phyloP scores from a whole-genome alignment of 2,888 invertebrate species.

The Hofmannophila pseudospretella region DNA sequence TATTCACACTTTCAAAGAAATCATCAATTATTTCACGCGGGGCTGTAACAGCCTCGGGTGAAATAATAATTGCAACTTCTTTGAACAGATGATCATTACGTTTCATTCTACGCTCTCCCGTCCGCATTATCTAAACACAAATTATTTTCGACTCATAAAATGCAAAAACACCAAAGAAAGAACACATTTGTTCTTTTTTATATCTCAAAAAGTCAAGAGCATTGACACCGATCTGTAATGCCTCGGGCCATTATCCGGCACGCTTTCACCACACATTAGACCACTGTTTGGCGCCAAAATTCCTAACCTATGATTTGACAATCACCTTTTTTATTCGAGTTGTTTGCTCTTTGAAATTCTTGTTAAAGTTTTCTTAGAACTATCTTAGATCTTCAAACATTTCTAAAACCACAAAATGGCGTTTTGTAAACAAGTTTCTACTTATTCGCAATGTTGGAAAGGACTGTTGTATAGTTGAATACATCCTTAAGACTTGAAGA shows the following conservation, averaged over 20 bases:
- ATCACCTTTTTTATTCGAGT: slow-evolving; percentile 3
- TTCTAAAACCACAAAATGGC: slow-evolving; percentile 1
- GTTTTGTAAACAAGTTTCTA: slow-evolving; percentile 3
- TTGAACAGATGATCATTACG: no score
- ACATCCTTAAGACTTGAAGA: slow-evolving; percentile 20
- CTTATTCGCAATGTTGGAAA: no score
- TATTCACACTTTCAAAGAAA: no score
- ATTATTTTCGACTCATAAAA: background rate
- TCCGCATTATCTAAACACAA: no score
- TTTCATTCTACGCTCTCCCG: no score
- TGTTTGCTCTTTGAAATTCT: background rate
- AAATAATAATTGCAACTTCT: no score
- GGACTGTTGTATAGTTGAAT: no score
- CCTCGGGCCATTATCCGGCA: slow-evolving; percentile 40
- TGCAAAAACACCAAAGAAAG: slow-evolving; percentile 3
- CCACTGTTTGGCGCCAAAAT: slow-evolving; percentile 62
- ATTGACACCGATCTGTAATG: slow-evolving; percentile 45
- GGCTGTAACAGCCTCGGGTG: no score
- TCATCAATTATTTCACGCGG: no score
- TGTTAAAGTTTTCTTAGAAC: no score
- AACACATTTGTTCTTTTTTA: slow-evolving; percentile 24
- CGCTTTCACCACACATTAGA: slow-evolving; percentile 52
- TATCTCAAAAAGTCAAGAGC: slow-evolving; percentile 22
- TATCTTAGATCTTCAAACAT: background rate
- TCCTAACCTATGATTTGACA: slow-evolving; percentile 48